Base-by-base conservation (phyloP, 2,113 vertebrate species). In the Oophaga pumilio region DNA sequence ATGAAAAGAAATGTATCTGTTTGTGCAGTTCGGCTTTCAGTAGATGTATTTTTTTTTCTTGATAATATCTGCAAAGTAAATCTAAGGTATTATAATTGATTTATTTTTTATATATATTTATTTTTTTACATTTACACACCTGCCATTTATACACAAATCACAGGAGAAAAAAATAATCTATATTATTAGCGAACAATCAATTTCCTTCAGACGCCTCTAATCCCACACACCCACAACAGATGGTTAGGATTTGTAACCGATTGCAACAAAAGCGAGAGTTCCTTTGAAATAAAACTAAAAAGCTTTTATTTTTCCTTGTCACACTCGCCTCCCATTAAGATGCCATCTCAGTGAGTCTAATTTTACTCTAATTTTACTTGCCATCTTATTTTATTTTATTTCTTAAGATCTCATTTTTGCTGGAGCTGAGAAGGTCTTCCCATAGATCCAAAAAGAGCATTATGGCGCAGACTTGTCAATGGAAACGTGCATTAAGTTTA, bases 391-490 rank as follows among this genome's bases (percentile, higher is more conserved):
- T 86, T 12, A 13, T 76, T 73, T 73, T 28, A n/a, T n/a, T 74
- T 74, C 22, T n/a, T 82, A 43, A 14, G 78, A 43, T 77, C 15
- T 8, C 56, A 49, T 86, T 69, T 49, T 86, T 73, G 6, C 15
- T 0, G 15, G 64, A n/a, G 62, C 64, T 56, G 73, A 53, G 7
- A 62, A 26, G 22, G 50, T 24, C 56, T 57, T 20, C 24, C 60
- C 62, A 28, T 52, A 50, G 76, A 77, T 79, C 53, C 26, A 79
- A 28, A 74, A n/a, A 62, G 83, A 77, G 74, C 76, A 22, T 74
- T 90, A 88, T 83, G 50, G 86, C 64, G 33, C 90, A 80, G 15
- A 8, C 84, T 43, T 17, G 91, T 90, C 89, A 83, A 60, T 56
- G 64, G 73, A 89, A 68, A 60, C 76, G 89, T 87, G 89, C 81